Conservation (phyloP, 2,797 vertebrate genomes). For the Gastrophryne carolinensis region DNA sequence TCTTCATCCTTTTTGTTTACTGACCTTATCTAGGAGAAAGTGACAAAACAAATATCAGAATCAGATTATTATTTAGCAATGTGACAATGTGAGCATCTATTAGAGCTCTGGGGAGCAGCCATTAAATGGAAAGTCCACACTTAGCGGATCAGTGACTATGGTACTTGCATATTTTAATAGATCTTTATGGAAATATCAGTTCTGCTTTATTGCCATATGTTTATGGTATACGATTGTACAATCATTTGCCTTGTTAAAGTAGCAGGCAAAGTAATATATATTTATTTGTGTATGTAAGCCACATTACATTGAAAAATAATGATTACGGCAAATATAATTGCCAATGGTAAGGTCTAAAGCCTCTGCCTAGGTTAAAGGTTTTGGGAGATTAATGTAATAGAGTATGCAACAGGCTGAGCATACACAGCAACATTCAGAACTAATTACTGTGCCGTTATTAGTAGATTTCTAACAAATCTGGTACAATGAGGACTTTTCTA, state of each 20-base stretch:
- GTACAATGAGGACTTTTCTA: too few relatives aligned
- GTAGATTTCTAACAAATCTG: too few relatives aligned
- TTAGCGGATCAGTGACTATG: not conserved
- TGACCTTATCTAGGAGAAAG: constrained; percentile 12
- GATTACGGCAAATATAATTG: too few relatives aligned
- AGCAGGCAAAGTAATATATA: not conserved
- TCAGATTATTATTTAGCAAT: not conserved
- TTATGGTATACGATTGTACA: not conserved
- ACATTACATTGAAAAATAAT: too few relatives aligned
- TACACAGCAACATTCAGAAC: too few relatives aligned
- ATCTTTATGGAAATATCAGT: not conserved
- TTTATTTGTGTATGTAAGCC: too few relatives aligned
- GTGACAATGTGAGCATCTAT: not conserved
- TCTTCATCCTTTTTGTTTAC: constrained; percentile 18
- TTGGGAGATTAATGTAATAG: too few relatives aligned
- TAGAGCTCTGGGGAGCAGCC: not conserved
- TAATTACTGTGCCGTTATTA: too few relatives aligned
- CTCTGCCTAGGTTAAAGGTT: too few relatives aligned
- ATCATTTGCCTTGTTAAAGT: not conserved
- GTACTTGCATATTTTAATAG: not conserved
- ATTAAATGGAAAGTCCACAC: constrained; percentile 13
- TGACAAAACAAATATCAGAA: constrained; percentile 20
- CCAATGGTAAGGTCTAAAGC: too few relatives aligned
- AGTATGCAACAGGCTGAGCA: too few relatives aligned
- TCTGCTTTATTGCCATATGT: not conserved